phyloP scores from a whole-genome alignment of 2,797 vertebrate species.

The Merluccius polli region DNA sequence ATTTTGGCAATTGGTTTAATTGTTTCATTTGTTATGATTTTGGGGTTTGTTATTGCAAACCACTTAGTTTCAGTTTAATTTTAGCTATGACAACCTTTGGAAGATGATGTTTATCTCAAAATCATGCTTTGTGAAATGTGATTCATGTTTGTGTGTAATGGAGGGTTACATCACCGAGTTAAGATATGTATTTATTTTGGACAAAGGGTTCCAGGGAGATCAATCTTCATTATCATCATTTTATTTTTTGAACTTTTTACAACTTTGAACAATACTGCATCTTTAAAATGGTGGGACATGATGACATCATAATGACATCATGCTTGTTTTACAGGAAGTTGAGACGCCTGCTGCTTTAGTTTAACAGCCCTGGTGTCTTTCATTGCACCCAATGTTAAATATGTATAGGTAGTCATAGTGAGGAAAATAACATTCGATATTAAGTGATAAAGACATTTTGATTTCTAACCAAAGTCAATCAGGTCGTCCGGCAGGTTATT shows the following conservation, averaged over 20 bases:
- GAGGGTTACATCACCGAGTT: not conserved
- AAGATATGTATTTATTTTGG: slow-evolving; percentile 30
- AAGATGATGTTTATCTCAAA: too few relatives aligned
- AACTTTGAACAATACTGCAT: slow-evolving; percentile 80
- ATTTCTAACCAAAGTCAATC: not conserved
- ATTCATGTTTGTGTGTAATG: not conserved
- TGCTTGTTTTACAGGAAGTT: slow-evolving; percentile 63
- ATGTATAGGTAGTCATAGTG: slow-evolving; percentile 14
- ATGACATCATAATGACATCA: slow-evolving; percentile 63
- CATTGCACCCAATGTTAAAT: slow-evolving; percentile 16
- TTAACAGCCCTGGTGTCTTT: slow-evolving; percentile 36
- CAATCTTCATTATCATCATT: slow-evolving; percentile 59
- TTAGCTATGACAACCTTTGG: too few relatives aligned
- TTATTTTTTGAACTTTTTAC: slow-evolving; percentile 39
- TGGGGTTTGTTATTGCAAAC: not conserved
- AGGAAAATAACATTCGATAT: not conserved
- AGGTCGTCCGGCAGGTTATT: not conserved
- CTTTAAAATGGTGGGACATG: slow-evolving; percentile 80
- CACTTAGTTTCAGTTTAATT: too few relatives aligned
- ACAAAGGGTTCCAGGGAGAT: slow-evolving; percentile 62
- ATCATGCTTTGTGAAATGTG: not conserved
- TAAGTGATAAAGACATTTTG: not conserved
- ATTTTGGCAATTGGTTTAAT: too few relatives aligned
- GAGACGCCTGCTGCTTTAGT: slow-evolving; percentile 58
- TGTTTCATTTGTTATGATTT: not conserved